phyloP scores from a whole-genome alignment of 2,113 vertebrate genomes.

The Sula dactylatra region DNA sequence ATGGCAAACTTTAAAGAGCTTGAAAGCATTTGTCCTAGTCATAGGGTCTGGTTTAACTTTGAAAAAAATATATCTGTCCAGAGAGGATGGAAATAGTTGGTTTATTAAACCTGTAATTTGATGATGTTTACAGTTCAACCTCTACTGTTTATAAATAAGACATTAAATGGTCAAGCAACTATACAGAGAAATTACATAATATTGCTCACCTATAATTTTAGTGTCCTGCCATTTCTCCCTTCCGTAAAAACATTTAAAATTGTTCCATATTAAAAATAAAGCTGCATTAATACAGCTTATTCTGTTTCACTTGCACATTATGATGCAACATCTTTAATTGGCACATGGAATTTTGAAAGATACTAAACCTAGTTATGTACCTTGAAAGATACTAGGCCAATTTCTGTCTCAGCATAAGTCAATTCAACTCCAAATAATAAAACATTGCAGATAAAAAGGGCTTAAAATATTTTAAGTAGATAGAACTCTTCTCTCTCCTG shows the following conservation, averaged over 20 bases:
- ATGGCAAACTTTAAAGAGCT: not conserved
- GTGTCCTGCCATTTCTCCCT: not conserved
- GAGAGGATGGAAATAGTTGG: not conserved
- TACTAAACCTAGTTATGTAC: not conserved
- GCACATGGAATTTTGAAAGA: not conserved
- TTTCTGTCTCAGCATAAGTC: not conserved
- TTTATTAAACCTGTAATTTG: not conserved
- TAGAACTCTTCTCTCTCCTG: not conserved
- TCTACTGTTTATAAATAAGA: not conserved
- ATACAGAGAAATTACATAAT: not conserved
- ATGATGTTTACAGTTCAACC: not conserved
- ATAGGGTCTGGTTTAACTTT: not conserved
- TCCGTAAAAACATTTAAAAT: not conserved
- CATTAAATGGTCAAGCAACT: not conserved
- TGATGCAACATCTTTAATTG: not conserved
- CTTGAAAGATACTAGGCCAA: not conserved
- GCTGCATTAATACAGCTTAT: not conserved
- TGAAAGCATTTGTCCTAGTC: not conserved
- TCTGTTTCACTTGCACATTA: not conserved
- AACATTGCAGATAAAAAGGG: not conserved
- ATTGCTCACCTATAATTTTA: not conserved
- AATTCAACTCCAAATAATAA: not conserved
- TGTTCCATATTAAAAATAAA: not conserved
- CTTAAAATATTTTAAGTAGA: not conserved
- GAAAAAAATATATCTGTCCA: not conserved